A percentile compares a stretch with the other conserved stretches of the same genome.
These are phyloP conservation scores for Amphiprion clarkii DNA, from an alignment of 2,797 vertebrate species.

Conservation along the genomic window DNA sequence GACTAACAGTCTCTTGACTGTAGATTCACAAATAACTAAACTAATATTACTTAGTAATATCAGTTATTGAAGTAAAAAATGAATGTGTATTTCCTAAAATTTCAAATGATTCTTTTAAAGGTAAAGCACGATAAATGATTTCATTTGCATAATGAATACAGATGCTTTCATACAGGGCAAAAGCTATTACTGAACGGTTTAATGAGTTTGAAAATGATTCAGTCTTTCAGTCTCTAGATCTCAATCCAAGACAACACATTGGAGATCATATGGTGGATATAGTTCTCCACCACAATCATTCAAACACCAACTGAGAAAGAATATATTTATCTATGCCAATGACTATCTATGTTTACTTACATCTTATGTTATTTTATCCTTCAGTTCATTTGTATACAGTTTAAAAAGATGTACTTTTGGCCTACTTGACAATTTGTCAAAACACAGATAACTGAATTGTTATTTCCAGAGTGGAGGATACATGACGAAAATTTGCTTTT, in stretches of 20 bases:
- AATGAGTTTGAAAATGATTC: conserved; percentile 7
- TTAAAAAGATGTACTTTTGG: neutral
- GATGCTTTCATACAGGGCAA: neutral
- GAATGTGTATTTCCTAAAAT: neutral
- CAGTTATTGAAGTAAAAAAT: neutral
- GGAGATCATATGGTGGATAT: neutral
- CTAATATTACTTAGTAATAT: neutral
- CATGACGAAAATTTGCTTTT: neutral
- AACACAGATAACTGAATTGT: too few relatives aligned
- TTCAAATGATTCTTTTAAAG: neutral
- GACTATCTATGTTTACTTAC: neutral
- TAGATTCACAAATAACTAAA: too few relatives aligned
- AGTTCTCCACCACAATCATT: neutral
- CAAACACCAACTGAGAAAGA: conserved; percentile 8
- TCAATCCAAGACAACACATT: conserved; percentile 21
- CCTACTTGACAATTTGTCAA: too few relatives aligned
- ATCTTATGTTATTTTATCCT: neutral
- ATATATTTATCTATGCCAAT: conserved; percentile 2
- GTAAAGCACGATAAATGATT: neutral
- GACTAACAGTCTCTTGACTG: neutral
- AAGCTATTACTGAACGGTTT: neutral
- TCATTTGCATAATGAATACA: neutral
- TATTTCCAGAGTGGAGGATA: neutral
- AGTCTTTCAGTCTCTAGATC: neutral
- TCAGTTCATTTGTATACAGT: neutral